Evolutionary conservation across 2,888 invertebrate genomes (phyloP).

Genomic region (Yponomeuta evonymella): DNA sequence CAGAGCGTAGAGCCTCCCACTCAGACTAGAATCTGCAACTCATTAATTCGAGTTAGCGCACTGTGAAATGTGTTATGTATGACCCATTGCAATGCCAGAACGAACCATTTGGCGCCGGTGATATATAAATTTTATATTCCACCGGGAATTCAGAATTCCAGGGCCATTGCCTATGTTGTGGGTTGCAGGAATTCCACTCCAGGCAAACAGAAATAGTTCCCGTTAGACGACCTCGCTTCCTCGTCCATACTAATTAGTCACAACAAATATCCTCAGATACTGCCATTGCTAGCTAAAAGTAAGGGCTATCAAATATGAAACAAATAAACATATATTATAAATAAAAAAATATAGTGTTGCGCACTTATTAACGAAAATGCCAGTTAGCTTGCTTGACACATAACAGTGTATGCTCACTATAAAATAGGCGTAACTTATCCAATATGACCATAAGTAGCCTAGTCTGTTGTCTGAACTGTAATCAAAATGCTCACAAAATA

Average conservation of each 20-base stretch:
- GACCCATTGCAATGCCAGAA: constrained; percentile 4
- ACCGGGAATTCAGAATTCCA: neutral
- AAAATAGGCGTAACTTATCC: no score
- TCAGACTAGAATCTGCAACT: neutral
- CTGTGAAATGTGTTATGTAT: neutral
- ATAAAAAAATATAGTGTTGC: no score
- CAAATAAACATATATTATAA: no score
- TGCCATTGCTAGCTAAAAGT: no score
- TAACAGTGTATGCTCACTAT: no score
- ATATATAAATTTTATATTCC: neutral
- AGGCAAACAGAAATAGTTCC: neutral
- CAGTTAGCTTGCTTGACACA: no score
- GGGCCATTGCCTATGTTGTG: constrained; percentile 2
- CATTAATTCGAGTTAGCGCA: neutral
- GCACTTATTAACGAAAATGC: no score
- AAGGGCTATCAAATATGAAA: no score
- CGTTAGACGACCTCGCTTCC: neutral
- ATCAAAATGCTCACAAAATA: no score
- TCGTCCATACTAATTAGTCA: neutral
- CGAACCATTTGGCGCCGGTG: neutral
- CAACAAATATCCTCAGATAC: no score
- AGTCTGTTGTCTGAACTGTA: neutral
- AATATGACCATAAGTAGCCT: no score
- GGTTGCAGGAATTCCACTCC: neutral
- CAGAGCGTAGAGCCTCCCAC: no score